These are phyloP conservation scores for Catamblyrhynchus diadema DNA, from an alignment of 2,797 vertebrate genomes.

Conservation along the genomic window DNA sequence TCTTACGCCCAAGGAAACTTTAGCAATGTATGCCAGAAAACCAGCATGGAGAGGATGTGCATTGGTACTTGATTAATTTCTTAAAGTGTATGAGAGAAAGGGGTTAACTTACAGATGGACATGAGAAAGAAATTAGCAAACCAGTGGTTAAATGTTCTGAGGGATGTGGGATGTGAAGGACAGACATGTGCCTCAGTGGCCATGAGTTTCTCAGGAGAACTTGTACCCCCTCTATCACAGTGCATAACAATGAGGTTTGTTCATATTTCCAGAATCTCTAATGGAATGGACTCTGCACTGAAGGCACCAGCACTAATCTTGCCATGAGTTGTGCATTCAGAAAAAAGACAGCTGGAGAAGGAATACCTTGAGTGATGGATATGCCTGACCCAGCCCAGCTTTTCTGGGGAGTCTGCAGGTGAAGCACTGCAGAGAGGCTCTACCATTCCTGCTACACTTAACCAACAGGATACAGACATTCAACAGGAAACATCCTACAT, in stretches of 20 bases:
- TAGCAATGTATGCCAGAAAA: neutral
- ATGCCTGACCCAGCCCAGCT: neutral
- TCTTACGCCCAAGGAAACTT: neutral
- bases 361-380: neutral
- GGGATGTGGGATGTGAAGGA: neutral
- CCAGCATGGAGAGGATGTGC: neutral
- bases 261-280: neutral
- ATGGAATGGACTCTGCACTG: neutral
- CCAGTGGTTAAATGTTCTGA: neutral
- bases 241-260: neutral
- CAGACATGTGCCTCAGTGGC: neutral
- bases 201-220: neutral
- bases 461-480: neutral
- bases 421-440: neutral
- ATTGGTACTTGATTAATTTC: neutral
- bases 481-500: fast-evolving
- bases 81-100: neutral
- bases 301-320: neutral
- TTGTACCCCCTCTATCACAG: neutral
- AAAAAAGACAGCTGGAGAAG: neutral
- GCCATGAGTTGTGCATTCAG: neutral
- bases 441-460: neutral
- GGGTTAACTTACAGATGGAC: neutral
- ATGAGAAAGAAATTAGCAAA: neutral
- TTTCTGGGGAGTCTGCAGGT: neutral